phyloP scores from a whole-genome alignment of 1,140 invertebrate species.

The Temnothorax nylanderi region DNA sequence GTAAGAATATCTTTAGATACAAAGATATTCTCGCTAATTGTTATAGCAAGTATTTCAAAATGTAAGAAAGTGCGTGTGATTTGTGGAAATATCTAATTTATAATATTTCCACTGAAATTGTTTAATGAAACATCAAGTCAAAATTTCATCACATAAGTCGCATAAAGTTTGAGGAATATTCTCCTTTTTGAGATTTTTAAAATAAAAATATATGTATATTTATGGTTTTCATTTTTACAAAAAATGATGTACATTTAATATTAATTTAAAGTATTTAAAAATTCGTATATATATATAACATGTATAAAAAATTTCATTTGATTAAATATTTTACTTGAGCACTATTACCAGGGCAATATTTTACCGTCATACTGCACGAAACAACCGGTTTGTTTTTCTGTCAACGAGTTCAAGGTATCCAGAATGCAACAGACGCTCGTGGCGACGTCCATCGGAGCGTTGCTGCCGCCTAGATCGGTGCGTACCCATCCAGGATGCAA shows the following conservation, averaged over 20 bases:
- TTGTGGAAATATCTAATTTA: neutral
- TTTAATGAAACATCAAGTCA: conserved; percentile 17
- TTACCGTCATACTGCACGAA: conserved; percentile 93
- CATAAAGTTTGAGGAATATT: neutral
- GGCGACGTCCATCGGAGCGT: conserved; percentile 90
- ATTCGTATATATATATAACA: conserved; percentile 23
- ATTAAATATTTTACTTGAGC: neutral
- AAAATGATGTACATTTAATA: conserved; percentile 45
- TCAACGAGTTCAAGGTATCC: conserved; percentile 87
- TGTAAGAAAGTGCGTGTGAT: neutral
- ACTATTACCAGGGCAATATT: conserved; percentile 89
- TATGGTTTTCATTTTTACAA: conserved; percentile 36
- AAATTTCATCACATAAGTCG: neutral
- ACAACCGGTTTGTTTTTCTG: conserved; percentile 89
- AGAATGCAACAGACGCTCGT: conserved; percentile 89
- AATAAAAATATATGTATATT: conserved; percentile 34
- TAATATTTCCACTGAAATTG: conserved; percentile 45
- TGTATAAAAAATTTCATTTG: conserved; percentile 33
- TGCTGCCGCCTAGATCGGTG: conserved; percentile 94
- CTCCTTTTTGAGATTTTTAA: neutral
- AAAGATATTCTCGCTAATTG: conserved; percentile 24
- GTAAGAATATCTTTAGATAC: conserved; percentile 12
- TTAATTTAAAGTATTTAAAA: conserved; percentile 38
- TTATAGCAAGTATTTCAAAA: conserved; percentile 24
- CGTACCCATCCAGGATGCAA: conserved; percentile 97